Conservation (phyloP, 53 echinoderm and acorn worm species). For the Crossaster papposus region DNA sequence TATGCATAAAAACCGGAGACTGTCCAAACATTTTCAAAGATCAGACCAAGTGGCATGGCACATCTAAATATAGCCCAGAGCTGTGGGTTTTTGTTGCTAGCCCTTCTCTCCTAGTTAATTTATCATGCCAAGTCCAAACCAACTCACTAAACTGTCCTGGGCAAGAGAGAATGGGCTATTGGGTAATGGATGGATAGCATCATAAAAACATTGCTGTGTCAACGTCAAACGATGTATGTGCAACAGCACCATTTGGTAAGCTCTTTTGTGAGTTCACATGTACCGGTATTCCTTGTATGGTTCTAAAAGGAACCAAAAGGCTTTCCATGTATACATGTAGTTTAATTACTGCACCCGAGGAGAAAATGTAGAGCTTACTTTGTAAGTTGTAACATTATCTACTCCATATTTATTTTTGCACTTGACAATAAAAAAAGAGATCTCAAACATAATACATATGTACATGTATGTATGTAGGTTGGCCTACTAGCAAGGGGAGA, state of each 20-base stretch:
- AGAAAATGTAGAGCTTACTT: no score
- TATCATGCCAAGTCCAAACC: constrained; percentile 38
- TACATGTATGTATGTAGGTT: no score
- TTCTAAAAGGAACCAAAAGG: no score
- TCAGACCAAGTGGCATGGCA: not conserved
- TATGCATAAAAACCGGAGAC: not conserved
- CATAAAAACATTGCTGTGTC: not conserved
- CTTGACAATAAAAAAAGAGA: not conserved
- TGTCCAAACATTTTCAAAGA: not conserved
- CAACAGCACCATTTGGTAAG: no score
- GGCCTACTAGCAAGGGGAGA: not conserved
- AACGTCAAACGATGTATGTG: not conserved
- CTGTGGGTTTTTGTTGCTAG: constrained; percentile 1
- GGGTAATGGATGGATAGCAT: not conserved
- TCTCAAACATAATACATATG: no score
- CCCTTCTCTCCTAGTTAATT: not conserved
- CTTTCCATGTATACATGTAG: no score
- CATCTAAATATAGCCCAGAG: constrained; percentile 21
- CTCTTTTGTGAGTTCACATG: no score
- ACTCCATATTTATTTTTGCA: no score
- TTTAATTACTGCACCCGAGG: no score
- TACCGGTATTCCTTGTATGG: no score
- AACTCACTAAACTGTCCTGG: not conserved
- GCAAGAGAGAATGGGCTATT: not conserved
- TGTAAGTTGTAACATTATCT: no score